phyloP scores from a whole-genome alignment of 2,797 vertebrate genomes.

The Bovichtus diacanthus region DNA sequence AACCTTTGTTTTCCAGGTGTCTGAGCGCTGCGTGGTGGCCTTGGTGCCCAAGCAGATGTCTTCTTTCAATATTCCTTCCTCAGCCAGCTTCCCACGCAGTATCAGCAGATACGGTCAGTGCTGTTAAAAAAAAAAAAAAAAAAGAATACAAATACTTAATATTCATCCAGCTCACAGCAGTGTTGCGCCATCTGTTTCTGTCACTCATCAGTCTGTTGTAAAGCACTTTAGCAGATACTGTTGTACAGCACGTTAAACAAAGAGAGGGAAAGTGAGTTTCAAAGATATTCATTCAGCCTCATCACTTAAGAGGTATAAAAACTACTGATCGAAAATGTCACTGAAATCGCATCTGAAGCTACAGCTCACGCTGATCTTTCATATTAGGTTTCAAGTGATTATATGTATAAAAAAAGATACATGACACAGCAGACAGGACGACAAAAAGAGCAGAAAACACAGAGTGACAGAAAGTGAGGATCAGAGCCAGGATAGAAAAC shows the following conservation, averaged over 20 bases:
- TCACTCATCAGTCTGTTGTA: slow-evolving; percentile 25
- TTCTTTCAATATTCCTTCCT: slow-evolving; percentile 96
- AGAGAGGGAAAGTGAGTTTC: neutral
- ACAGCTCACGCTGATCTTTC: neutral
- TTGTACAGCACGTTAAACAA: slow-evolving; percentile 25
- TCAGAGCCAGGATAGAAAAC: neutral
- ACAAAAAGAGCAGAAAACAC: slow-evolving; percentile 7
- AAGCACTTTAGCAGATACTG: slow-evolving; percentile 13
- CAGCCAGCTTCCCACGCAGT: slow-evolving; percentile 96
- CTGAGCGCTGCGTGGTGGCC: slow-evolving; percentile 96
- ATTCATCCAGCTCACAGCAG: slow-evolving; percentile 23
- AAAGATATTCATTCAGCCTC: neutral
- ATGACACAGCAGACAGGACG: neutral
- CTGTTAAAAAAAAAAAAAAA: slow-evolving; percentile 21
- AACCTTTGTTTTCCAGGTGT: slow-evolving; percentile 87
- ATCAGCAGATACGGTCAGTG: slow-evolving; percentile 97
- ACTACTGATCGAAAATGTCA: neutral
- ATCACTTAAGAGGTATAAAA: neutral
- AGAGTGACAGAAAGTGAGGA: neutral
- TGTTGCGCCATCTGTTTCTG: slow-evolving; percentile 50
- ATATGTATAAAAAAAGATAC: neutral
- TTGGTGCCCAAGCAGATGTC: slow-evolving; percentile 98
- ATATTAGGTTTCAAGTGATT: neutral
- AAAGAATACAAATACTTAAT: slow-evolving; percentile 30
- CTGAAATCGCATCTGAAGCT: neutral